Evolutionary conservation across 2,888 invertebrate genomes (phyloP), one percentile per base, ranked within the genome.

Genomic region (Amblyjoppa proteus): DNA sequence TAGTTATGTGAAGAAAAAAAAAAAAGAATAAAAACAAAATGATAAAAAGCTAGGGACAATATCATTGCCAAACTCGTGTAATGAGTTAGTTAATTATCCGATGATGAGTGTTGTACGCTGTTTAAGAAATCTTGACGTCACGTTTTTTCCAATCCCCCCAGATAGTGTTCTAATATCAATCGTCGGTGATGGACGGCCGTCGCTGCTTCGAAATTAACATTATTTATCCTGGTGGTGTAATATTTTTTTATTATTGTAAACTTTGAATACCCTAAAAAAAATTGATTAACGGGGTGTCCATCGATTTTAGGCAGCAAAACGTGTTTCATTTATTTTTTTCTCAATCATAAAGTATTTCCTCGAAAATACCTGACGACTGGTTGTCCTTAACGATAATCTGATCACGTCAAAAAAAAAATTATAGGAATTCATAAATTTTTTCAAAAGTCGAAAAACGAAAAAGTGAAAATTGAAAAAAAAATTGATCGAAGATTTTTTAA

Each of bases 41-140:
- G 85, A 89, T 87, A 87, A 90, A 90, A 92, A 92, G 92, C 90
- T 93, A 92, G 92, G 91, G 94, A 94, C 93, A 93, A 94, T 94
- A 94, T 92, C 92, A 94, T 93, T 94, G 94, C 94, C 94, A 94
- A 94, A 94, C 91, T 93, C 88, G 87, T 90, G 92, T 91, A 92
- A 91, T 91, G 90, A 90, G 91, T 91, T 92, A 92, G 90, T 91
- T 91, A 90, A 92, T 74, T 89, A 92, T 91, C 90, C 90, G 88
- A 90, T 87, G 87, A 81, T 81, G 64, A 79, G 82, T 16, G 61
- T 64, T 81, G 77, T 86, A 83, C 45, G 16, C 87, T 88, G 87
- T 82, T 74, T 70, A 31, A n/a, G 68, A 75, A 38, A 61, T 41
- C 61, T 69, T 78, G 41, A 76, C 45, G 61, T 69, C 73, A 73